phyloP scores from a whole-genome alignment of 2,888 invertebrate genomes.

The Heliconius sara region DNA sequence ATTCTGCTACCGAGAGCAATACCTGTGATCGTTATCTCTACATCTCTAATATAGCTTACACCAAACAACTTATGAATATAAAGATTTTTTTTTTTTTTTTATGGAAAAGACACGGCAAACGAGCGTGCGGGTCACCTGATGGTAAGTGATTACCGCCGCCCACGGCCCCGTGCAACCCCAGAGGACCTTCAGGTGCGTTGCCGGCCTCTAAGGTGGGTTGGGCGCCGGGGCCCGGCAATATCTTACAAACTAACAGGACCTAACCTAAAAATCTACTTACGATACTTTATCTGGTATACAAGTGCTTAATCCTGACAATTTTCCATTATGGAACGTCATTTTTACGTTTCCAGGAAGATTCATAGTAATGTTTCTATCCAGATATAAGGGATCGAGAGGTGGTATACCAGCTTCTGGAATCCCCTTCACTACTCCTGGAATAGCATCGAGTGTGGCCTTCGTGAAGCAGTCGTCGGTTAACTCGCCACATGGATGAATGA shows the following conservation, averaged over 20 bases:
- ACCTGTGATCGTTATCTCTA: not conserved
- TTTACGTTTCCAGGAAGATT: conserved; percentile 74
- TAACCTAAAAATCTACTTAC: conserved; percentile 60
- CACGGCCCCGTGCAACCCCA: too few species aligned
- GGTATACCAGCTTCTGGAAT: conserved; percentile 77
- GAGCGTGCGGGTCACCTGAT: too few species aligned
- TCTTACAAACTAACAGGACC: too few species aligned
- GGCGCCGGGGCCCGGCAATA: too few species aligned
- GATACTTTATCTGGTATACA: conserved; percentile 77
- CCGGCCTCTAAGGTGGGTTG: too few species aligned
- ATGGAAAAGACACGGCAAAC: too few species aligned
- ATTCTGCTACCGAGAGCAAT: too few species aligned
- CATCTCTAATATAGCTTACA: not conserved
- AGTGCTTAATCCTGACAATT: conserved; percentile 68
- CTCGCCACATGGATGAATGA: conserved; percentile 75
- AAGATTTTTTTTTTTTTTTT: too few species aligned
- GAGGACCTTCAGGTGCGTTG: too few species aligned
- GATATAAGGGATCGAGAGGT: conserved; percentile 67
- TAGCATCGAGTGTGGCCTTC: conserved; percentile 72
- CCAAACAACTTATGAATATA: not conserved
- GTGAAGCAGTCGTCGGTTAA: conserved; percentile 78
- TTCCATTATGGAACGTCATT: conserved; percentile 79
- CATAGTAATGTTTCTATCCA: conserved; percentile 76
- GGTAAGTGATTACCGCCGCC: too few species aligned
- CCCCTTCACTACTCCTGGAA: conserved; percentile 76